Base-by-base conservation (phyloP, 2,113 vertebrate genomes). In the Xiphophorus hellerii region DNA sequence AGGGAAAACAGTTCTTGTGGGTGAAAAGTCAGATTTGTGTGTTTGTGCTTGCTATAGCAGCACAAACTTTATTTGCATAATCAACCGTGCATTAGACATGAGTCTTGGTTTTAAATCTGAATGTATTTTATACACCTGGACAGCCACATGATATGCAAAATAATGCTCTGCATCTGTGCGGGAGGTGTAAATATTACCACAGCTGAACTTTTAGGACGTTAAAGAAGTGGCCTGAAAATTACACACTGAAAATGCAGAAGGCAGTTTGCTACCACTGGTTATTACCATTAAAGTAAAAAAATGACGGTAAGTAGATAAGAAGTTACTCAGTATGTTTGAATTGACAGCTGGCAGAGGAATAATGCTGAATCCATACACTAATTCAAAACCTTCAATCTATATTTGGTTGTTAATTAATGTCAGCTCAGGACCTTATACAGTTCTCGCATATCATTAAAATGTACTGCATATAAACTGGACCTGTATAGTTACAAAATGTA, bases 331-430 rank as follows among this genome's bases (percentile, higher is more conserved):
- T 64, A 7, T 30, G 20, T 58, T 58, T 74, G n/a, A 73, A 69
- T 27, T 35, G 20, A 33, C 33, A 65, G 28, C 28, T 29, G 68
- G 29, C 62, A 62, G 25, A 60, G 48, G 25, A 58, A 3, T 70
- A 31, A 58, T 30, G 42, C 42, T 51, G 28, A 48, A 25, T 69
- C 66, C 42, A 48, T 51, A 22, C 14, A 9, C 15, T 22, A 51
- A 29, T n/a, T 69, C 3, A 11, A 63, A 67, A 68, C 66, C 33
- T 48, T 33, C 63, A 74, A 72, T 75, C 80, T 42, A 77, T 74
- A 67, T 33, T 70, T 48, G 66, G 33, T 63, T 69, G 29, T 69
- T 61, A 74, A 79, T 81, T 76, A 78, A 61, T 39, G 73, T 73
- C 64, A 71, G 65, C 60, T 62, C 12, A 31, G 22, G 48, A 20